phyloP scores from a whole-genome alignment of 2,113 vertebrate species.

The Boulengeromyrus knoepffleri region DNA sequence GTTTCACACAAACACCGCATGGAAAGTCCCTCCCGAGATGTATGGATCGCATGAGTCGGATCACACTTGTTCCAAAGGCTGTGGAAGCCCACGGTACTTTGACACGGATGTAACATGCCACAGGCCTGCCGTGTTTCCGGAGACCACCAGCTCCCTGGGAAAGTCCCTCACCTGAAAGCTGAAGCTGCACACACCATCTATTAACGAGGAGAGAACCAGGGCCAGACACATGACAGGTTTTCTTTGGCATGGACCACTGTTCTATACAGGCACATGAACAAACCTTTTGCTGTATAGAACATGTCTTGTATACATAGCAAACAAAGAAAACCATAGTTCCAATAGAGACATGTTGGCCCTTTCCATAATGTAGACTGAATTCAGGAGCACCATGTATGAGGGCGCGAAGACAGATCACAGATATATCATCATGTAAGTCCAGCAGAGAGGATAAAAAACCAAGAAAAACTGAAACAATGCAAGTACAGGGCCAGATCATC shows the following conservation, averaged over 20 bases:
- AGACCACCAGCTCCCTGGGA: neutral
- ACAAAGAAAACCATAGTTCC: neutral
- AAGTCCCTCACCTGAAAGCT: neutral
- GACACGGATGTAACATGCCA: neutral
- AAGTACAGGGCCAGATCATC: neutral
- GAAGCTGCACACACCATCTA: neutral
- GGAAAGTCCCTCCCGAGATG: neutral
- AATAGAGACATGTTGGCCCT: neutral
- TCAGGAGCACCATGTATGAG: neutral
- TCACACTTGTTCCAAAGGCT: neutral
- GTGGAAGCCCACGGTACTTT: neutral
- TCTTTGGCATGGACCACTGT: neutral
- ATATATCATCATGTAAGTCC: neutral
- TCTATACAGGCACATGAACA: neutral
- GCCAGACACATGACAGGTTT: neutral
- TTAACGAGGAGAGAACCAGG: neutral
- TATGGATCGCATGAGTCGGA: neutral
- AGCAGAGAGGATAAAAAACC: neutral
- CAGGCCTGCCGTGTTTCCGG: neutral
- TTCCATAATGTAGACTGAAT: neutral
- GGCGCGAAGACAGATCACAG: neutral
- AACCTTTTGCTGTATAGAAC: neutral
- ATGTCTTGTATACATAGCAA: neutral
- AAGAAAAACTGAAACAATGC: neutral
- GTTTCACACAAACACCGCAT: neutral